Conservation (phyloP, 2,888 invertebrate genomes). For the Bhutanitis thaidina region DNA sequence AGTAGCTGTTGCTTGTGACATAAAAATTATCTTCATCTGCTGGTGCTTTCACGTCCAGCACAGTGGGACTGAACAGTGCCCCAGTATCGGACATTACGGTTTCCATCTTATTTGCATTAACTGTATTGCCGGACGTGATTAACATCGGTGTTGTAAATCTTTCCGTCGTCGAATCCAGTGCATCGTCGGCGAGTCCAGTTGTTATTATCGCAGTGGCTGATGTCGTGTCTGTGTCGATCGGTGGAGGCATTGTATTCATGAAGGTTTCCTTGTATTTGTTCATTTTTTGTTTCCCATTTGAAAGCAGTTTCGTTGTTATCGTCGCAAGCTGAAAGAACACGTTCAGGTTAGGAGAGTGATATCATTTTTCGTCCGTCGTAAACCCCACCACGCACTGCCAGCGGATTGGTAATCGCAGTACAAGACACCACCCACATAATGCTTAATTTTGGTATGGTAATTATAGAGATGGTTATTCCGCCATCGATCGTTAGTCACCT, state of each 20-base stretch:
- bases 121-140: too few relatives aligned
- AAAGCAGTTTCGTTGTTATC: background rate
- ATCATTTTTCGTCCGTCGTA: too few relatives aligned
- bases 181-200: background rate
- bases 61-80: background rate
- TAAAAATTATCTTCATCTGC: conserved; percentile 8
- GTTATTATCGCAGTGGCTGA: background rate
- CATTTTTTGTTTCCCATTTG: background rate
- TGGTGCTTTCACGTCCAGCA: background rate
- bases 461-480: too few relatives aligned
- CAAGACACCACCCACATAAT: too few relatives aligned
- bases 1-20: conserved; percentile 9
- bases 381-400: too few relatives aligned
- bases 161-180: background rate
- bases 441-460: too few relatives aligned
- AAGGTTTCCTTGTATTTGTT: background rate
- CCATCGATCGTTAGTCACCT: too few relatives aligned
- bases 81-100: background rate
- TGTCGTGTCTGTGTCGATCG: background rate
- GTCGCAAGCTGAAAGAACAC: background rate
- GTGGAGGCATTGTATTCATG: background rate
- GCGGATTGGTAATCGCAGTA: too few relatives aligned
- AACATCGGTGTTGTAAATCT: background rate
- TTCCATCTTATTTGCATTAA: background rate
- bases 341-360: too few relatives aligned